phyloP scores from a whole-genome alignment of 2,113 vertebrate species.

The Ammodytes dubius region DNA sequence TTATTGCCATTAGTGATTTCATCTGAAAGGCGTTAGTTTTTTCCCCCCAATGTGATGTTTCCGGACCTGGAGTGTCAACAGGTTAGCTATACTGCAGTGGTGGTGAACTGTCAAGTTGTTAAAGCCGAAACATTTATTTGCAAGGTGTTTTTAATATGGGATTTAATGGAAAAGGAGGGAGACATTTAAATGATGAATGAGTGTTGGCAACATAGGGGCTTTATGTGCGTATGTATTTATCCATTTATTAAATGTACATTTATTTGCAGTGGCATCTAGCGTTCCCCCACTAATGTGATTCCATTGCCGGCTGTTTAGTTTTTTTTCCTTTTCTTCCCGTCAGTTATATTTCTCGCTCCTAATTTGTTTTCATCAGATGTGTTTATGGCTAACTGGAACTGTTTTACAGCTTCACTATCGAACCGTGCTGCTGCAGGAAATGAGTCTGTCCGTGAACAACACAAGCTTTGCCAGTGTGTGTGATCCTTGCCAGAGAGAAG shows the following conservation, averaged over 20 bases:
- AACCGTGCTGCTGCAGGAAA: constrained; percentile 83
- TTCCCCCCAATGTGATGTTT: constrained; percentile 49
- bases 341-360: constrained; percentile 84
- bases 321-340: constrained; percentile 50
- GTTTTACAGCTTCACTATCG: constrained; percentile 84
- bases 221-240: constrained; percentile 78
- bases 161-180: constrained; percentile 77
- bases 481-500: constrained; percentile 60
- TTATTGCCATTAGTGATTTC: constrained; percentile 81
- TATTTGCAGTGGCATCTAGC: constrained; percentile 80
- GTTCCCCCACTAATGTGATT: constrained; percentile 81
- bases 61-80: constrained; percentile 77
- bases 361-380: constrained; percentile 87
- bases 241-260: constrained; percentile 86
- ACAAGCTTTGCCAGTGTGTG: constrained; percentile 61
- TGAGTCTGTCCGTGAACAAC: constrained; percentile 82
- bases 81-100: constrained; percentile 58
- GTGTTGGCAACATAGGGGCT: constrained; percentile 74
- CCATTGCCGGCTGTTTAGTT: constrained; percentile 84
- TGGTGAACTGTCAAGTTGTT: constrained; percentile 65
- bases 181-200: constrained; percentile 79
- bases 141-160: constrained; percentile 72
- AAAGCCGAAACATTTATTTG: constrained; percentile 65
- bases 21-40: constrained; percentile 69
- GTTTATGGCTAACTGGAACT: constrained; percentile 84